Percentiles rank a stretch among this genome's conserved stretches.
These are phyloP conservation scores for Meleagris gallopavo DNA, from an alignment of 2,113 vertebrate species.

Conservation along the genomic window DNA sequence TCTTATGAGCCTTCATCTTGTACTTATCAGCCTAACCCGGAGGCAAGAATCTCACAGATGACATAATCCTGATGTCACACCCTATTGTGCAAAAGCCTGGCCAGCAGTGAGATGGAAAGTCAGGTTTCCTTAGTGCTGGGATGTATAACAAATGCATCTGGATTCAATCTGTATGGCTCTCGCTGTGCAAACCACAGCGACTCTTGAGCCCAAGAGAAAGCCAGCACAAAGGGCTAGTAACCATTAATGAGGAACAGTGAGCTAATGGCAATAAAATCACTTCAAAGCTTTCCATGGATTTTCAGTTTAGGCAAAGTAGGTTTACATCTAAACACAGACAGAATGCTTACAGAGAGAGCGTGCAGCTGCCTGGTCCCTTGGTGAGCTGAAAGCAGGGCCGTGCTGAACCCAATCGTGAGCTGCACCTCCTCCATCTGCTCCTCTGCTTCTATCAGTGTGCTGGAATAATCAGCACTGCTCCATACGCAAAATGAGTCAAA, in stretches of 20 bases:
- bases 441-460: background rate
- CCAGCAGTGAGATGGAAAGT: background rate
- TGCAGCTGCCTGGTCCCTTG: background rate
- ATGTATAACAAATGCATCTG: conserved; percentile 70
- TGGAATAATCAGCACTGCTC: accelerated
- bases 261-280: conserved; percentile 62
- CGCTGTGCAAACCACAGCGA: conserved; percentile 22
- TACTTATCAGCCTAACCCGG: background rate
- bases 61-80: conserved; percentile 55
- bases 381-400: background rate
- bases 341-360: background rate
- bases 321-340: conserved; percentile 15
- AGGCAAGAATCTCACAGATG: conserved; percentile 9
- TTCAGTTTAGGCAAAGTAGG: background rate
- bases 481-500: accelerated
- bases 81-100: background rate
- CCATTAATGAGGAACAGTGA: conserved; percentile 65
- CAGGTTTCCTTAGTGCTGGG: conserved; percentile 47
- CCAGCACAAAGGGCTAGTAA: conserved; percentile 38
- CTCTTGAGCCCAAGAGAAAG: conserved; percentile 38
- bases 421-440: accelerated
- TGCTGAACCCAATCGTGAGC: background rate
- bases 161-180: conserved; percentile 65
- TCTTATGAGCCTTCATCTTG: conserved; percentile 12
- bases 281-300: conserved; percentile 52